Percentiles rank a stretch among this genome's conserved stretches.
These are phyloP conservation scores for Ptychobarbus kaznakovi DNA, from an alignment of 2,797 vertebrate species.

Conservation along the genomic window DNA sequence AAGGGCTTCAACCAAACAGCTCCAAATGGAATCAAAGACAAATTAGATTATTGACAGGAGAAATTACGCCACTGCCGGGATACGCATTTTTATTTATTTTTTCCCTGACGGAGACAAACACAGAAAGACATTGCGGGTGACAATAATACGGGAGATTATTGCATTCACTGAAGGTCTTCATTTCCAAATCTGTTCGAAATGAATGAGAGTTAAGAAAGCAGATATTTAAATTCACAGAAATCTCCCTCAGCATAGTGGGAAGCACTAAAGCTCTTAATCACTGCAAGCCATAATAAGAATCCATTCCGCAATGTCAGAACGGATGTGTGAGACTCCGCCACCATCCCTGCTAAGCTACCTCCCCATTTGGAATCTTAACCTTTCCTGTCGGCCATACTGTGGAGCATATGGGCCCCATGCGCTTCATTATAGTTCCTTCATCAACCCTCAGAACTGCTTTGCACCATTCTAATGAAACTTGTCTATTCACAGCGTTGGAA, in stretches of 20 bases:
- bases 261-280: constrained; percentile 45
- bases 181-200: constrained; percentile 32
- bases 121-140: constrained; percentile 43
- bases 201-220: constrained; percentile 42
- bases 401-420: constrained; percentile 47
- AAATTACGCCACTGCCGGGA: constrained; percentile 69
- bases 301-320: constrained; percentile 33
- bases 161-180: constrained; percentile 22
- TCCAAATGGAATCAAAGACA: constrained; percentile 75
- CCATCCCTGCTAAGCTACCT: constrained; percentile 24
- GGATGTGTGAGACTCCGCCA: constrained; percentile 17
- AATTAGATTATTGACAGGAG: constrained; percentile 78
- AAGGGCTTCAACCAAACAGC: constrained; percentile 72
- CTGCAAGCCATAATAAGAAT: constrained; percentile 28
- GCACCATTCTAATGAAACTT: constrained; percentile 32
- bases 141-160: constrained; percentile 39
- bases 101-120: constrained; percentile 48
- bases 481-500: constrained; percentile 20
- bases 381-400: constrained; percentile 41
- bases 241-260: constrained; percentile 35
- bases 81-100: constrained; percentile 48
- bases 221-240: constrained; percentile 34
- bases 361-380: constrained; percentile 45
- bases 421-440: constrained; percentile 59
- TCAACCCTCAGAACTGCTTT: constrained; percentile 53